Conservation (phyloP, 2,888 invertebrate species). For the Ditula angustiorana region DNA sequence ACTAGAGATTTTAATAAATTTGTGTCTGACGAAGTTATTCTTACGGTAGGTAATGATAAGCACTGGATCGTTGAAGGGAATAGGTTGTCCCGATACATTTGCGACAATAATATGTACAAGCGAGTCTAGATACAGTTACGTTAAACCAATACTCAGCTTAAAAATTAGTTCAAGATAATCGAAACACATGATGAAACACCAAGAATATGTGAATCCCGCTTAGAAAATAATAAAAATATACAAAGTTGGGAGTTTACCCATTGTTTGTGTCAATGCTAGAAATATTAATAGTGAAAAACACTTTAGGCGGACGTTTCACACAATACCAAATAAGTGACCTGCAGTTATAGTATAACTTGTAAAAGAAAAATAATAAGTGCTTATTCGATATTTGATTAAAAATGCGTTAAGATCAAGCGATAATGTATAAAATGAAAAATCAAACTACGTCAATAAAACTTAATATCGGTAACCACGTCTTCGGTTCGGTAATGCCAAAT, state of each 20-base stretch:
- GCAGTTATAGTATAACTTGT: not conserved
- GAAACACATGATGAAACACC: constrained; percentile 30
- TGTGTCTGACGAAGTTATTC: constrained; percentile 18
- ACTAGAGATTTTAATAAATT: constrained; percentile 19
- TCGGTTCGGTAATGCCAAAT: constrained; percentile 57
- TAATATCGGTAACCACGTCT: constrained; percentile 68
- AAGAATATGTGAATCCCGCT: constrained; percentile 30
- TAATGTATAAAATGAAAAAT: constrained; percentile 19
- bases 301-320: constrained; percentile 40
- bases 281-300: constrained; percentile 35
- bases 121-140: constrained; percentile 23
- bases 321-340: not conserved
- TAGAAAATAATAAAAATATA: constrained; percentile 32
- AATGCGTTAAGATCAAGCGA: constrained; percentile 22
- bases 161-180: constrained; percentile 24
- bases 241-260: constrained; percentile 29
- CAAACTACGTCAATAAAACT: constrained; percentile 47
- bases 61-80: constrained; percentile 11
- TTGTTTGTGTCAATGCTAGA: constrained; percentile 37
- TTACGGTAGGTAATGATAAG: constrained; percentile 11
- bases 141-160: constrained; percentile 36
- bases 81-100: constrained; percentile 4
- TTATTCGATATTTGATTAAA: constrained; percentile 29
- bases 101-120: not conserved
- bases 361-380: constrained; percentile 15